Evolutionary conservation across 2,797 vertebrate species (phyloP).

Genomic region (Anguilla anguilla): DNA sequence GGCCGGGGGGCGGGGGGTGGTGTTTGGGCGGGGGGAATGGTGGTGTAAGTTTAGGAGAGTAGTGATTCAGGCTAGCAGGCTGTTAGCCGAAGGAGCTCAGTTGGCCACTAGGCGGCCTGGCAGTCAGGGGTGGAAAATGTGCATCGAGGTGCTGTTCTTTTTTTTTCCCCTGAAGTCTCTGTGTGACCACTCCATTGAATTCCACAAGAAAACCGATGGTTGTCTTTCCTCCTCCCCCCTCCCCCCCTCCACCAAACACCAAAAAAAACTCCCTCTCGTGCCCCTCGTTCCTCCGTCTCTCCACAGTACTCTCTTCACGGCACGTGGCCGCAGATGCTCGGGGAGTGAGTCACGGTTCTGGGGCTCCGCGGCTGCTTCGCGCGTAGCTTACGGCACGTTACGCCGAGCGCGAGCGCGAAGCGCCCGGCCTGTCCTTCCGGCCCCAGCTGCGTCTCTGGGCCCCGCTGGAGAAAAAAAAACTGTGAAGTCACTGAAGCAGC

Average conservation of each 20-base stretch:
- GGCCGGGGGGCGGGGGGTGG: no score
- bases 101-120: neutral
- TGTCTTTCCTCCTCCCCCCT: neutral
- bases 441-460: neutral
- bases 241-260: neutral
- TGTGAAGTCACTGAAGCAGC: neutral
- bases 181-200: neutral
- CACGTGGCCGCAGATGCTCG: neutral
- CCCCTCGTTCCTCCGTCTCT: neutral
- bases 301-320: neutral
- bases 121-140: neutral
- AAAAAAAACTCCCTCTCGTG: neutral
- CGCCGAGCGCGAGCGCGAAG: neutral
- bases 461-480: neutral
- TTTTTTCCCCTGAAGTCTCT: neutral
- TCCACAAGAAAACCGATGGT: neutral
- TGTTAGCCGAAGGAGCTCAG: neutral
- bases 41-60: neutral
- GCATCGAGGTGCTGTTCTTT: conserved; percentile 1
- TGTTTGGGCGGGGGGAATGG: neutral
- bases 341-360: neutral
- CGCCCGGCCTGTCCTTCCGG: neutral
- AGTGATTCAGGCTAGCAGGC: neutral
- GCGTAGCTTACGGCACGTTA: neutral
- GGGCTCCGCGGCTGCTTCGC: neutral